phyloP scores from a whole-genome alignment of 2,113 vertebrate species.

The Tinamus guttatus region DNA sequence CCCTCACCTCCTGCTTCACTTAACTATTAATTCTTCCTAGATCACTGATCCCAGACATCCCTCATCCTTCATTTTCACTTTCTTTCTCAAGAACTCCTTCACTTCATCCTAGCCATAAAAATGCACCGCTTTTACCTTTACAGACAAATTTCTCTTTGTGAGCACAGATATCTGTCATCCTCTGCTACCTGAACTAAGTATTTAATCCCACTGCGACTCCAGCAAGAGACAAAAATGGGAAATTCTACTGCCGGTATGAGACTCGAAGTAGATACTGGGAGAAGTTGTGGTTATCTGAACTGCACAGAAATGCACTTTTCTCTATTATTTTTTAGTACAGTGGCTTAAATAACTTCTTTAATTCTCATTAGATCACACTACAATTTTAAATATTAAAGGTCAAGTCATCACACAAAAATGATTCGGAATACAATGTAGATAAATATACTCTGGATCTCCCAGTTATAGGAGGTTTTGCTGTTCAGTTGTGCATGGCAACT shows the following conservation, averaged over 20 bases:
- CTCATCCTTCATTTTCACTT: background rate
- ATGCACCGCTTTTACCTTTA: background rate
- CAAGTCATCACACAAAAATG: background rate
- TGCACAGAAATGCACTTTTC: background rate
- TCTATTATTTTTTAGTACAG: background rate
- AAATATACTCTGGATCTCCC: background rate
- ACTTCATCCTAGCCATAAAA: background rate
- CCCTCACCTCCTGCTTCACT: background rate
- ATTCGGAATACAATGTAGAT: background rate
- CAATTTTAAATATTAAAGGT: background rate
- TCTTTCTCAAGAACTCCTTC: background rate
- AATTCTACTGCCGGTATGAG: background rate
- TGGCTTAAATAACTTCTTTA: background rate
- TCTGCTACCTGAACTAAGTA: background rate
- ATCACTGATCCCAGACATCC: background rate
- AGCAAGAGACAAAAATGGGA: background rate
- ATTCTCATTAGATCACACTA: background rate
- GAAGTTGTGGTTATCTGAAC: no score
- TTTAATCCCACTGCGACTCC: background rate
- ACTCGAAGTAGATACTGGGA: background rate
- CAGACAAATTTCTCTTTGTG: background rate
- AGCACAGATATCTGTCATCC: background rate
- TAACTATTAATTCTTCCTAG: background rate
- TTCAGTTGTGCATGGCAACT: background rate
- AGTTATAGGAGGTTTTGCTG: background rate